A percentile compares a stretch with the other conserved stretches of the same genome.
Conservation (phyloP, 2,113 vertebrate species). For the rabbit (Oryctolagus cuniculus) region mOryCun1.1 NC_091449.1:57371001-57371500, state of each 20-base stretch:
- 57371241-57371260: too few species aligned
- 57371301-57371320: slow-evolving; percentile 87
- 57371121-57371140: not conserved
- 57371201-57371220: slow-evolving; percentile 92
- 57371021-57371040: too few species aligned
- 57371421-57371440: slow-evolving; percentile 94
- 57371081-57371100: not conserved
- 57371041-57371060: too few species aligned
- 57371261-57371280: too few species aligned
- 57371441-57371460: slow-evolving; percentile 89
- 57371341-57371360: slow-evolving; percentile 92
- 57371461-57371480: not conserved
- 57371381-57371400: slow-evolving; percentile 92
- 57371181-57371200: not conserved
- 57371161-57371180: not conserved
- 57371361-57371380: slow-evolving; percentile 93
- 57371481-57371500: not conserved
- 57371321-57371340: slow-evolving; percentile 90
- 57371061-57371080: not conserved
- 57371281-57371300: too few species aligned
- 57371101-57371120: not conserved
- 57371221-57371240: slow-evolving; percentile 85
- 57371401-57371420: slow-evolving; percentile 92
- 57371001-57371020: too few species aligned
- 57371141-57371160: not conserved